These are phyloP conservation scores for Drosophila yooni DNA, from an alignment of 2,888 invertebrate species.

Conservation along the genomic window DNA sequence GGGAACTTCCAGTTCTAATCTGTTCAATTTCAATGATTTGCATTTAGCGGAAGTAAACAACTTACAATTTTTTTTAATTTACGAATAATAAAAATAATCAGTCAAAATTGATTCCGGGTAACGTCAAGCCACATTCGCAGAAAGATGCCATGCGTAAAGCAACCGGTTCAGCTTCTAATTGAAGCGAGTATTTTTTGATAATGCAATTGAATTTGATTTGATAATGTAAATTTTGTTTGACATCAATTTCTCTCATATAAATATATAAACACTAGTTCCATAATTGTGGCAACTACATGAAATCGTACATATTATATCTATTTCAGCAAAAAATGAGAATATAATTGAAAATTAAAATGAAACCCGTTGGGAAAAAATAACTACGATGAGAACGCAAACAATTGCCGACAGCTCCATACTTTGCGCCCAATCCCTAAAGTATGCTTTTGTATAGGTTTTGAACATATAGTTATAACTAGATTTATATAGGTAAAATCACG, in stretches of 20 bases:
- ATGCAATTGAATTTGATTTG: too few species aligned
- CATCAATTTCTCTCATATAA: background rate
- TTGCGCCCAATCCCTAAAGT: background rate
- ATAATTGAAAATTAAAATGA: background rate
- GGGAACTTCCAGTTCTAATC: slow-evolving; percentile 13
- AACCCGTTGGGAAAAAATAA: too few species aligned
- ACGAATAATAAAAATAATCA: slow-evolving; percentile 31
- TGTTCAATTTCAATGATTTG: slow-evolving; percentile 33
- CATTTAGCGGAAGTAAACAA: slow-evolving; percentile 58
- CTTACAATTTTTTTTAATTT: slow-evolving; percentile 43
- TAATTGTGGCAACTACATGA: background rate
- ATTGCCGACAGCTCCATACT: background rate
- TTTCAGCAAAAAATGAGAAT: background rate
- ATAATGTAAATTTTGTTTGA: background rate
- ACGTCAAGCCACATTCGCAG: slow-evolving; percentile 20
- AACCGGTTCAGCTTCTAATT: slow-evolving; percentile 1
- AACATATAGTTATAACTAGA: background rate
- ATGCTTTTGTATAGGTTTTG: slow-evolving; percentile 2
- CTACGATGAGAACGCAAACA: background rate
- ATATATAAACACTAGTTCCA: background rate
- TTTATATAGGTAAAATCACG: too few species aligned
- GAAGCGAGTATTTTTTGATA: background rate
- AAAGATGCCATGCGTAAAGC: slow-evolving; percentile 25
- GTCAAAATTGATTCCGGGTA: slow-evolving; percentile 40
- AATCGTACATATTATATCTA: background rate